Conservation (phyloP, 2,797 vertebrate genomes). For the Scolopax rusticola region DNA sequence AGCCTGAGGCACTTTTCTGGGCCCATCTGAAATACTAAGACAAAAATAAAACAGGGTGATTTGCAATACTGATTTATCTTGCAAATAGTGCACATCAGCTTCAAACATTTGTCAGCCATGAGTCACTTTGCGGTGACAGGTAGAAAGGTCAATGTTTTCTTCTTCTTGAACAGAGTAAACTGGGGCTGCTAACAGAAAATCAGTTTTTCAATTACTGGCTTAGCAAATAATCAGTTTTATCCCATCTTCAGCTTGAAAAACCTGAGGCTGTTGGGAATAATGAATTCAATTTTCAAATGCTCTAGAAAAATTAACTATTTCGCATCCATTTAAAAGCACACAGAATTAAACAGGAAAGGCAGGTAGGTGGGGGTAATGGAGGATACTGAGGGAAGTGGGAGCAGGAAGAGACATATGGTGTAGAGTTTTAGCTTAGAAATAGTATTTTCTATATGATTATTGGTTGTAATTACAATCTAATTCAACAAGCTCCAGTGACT, state of each 20-base stretch:
- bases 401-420: background rate
- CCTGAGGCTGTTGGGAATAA: background rate
- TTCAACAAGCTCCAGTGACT: background rate
- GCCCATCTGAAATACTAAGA: background rate
- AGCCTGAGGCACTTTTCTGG: background rate
- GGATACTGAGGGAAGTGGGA: background rate
- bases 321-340: background rate
- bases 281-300: background rate
- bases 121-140: constrained; percentile 4
- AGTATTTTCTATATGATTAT: background rate
- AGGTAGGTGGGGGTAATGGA: background rate
- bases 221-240: background rate
- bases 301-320: background rate
- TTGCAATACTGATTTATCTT: constrained; percentile 7
- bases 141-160: constrained; percentile 41
- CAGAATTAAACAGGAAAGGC: background rate
- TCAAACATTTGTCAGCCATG: background rate
- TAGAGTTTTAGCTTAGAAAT: background rate
- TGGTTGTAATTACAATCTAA: background rate
- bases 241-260: background rate
- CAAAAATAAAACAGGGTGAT: background rate
- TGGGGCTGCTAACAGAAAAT: background rate
- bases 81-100: background rate
- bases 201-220: background rate
- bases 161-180: background rate